Conservation (phyloP, 2,888 invertebrate species). For the Eumerus sabulonum region DNA sequence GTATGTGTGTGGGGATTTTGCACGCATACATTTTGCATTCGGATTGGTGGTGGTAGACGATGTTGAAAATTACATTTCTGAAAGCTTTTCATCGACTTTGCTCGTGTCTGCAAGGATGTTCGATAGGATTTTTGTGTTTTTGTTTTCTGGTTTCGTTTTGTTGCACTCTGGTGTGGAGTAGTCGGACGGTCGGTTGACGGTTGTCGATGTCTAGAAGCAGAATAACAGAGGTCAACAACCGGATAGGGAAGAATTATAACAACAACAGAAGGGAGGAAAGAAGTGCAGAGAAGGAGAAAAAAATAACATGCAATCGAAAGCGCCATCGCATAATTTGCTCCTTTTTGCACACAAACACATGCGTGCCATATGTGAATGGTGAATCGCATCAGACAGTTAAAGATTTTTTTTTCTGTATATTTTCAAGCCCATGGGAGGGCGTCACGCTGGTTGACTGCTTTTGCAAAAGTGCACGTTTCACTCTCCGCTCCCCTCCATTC, state of each 20-base stretch:
- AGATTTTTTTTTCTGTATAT: constrained; percentile 20
- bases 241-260: constrained; percentile 56
- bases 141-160: constrained; percentile 40
- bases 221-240: constrained; percentile 63
- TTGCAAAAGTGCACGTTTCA: constrained; percentile 16
- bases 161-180: constrained; percentile 56
- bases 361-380: not conserved
- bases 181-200: constrained; percentile 1
- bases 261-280: constrained; percentile 32
- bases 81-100: constrained; percentile 42
- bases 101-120: constrained; percentile 59
- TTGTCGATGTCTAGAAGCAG: constrained; percentile 33
- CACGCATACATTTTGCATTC: not conserved
- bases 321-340: constrained; percentile 62
- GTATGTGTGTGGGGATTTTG: constrained; percentile 29
- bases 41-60: not conserved
- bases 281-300: constrained; percentile 9
- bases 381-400: no score
- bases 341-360: constrained; percentile 13
- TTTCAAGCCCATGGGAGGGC: constrained; percentile 51
- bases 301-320: constrained; percentile 63
- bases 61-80: constrained; percentile 25
- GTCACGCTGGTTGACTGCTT: constrained; percentile 56
- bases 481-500: not conserved
- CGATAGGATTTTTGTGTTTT: constrained; percentile 23